phyloP scores from a whole-genome alignment of 2,888 invertebrate species.

The Pomacea canaliculata region DNA sequence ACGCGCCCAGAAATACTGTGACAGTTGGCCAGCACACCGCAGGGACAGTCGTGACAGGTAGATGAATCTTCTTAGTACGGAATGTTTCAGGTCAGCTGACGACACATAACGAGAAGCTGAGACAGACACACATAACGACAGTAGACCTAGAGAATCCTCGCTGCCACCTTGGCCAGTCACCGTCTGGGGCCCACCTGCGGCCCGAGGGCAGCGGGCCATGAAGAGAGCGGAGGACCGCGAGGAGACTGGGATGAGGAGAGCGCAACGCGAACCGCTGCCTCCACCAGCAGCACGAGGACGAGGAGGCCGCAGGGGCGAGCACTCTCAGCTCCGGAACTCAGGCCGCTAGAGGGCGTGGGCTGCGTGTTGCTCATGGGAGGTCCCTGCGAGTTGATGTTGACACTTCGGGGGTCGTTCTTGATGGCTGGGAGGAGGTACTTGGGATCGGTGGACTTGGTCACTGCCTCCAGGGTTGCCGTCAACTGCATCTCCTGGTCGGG shows the following conservation, averaged over 20 bases:
- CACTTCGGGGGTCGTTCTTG: neutral
- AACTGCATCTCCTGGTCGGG: slow-evolving; percentile 18
- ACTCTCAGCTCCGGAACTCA: neutral
- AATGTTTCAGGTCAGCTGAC: no score
- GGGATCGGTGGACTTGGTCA: slow-evolving; percentile 6
- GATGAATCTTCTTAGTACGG: no score
- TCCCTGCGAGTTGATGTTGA: neutral
- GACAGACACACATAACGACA: no score
- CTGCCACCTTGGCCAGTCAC: no score
- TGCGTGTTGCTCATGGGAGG: neutral
- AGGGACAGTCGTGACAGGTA: no score
- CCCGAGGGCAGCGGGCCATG: no score
- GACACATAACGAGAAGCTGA: no score
- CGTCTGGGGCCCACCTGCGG: no score
- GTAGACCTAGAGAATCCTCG: no score
- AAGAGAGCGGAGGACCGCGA: neutral
- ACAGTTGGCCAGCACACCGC: no score
- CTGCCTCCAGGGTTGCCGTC: slow-evolving; percentile 13
- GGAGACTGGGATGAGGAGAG: neutral
- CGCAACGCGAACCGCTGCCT: neutral
- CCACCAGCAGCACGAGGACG: neutral
- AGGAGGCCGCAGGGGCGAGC: neutral
- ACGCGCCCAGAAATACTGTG: no score
- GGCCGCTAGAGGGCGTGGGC: neutral
- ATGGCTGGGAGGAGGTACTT: neutral